Conservation (phyloP, 2,888 invertebrate genomes). For the Sthenelais limicola region DNA sequence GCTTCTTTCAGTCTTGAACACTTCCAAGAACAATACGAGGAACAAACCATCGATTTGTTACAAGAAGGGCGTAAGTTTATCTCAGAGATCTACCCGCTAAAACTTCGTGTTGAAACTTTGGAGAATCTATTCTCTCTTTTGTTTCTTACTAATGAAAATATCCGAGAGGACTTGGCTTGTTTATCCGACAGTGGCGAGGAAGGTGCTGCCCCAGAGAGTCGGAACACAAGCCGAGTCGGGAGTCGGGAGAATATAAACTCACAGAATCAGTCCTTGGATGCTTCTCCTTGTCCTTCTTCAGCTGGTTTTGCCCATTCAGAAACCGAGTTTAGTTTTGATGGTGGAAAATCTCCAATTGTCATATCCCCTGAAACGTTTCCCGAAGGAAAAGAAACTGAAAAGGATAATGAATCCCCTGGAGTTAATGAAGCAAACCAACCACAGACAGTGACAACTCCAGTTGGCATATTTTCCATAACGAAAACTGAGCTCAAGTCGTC, state of each 20-base stretch:
- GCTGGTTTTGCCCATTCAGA: neutral
- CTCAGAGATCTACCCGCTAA: slow-evolving; percentile 62
- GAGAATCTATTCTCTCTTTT: slow-evolving; percentile 83
- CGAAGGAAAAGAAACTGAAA: neutral
- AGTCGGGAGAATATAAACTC: slow-evolving; percentile 39
- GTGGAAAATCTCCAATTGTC: neutral
- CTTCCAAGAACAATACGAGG: slow-evolving; percentile 33
- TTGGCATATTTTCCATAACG: slow-evolving; percentile 23
- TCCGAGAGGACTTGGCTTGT: slow-evolving; percentile 70
- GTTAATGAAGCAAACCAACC: neutral
- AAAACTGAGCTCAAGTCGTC: slow-evolving; percentile 38
- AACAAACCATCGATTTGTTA: neutral
- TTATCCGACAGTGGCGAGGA: slow-evolving; percentile 42
- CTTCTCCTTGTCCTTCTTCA: neutral
- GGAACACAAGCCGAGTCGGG: slow-evolving; percentile 8
- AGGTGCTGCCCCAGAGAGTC: slow-evolving; percentile 16
- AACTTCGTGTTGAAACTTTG: slow-evolving; percentile 76
- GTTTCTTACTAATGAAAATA: slow-evolving; percentile 79
- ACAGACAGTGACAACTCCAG: neutral
- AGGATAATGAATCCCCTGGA: neutral
- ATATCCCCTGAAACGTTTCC: neutral
- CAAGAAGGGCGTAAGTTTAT: slow-evolving; percentile 51
- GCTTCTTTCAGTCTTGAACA: neutral
- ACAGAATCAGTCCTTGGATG: neutral
- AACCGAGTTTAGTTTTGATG: neutral